Evolutionary conservation across 2,888 invertebrate species (phyloP).

Genomic region (Drosophila kokeensis): DNA sequence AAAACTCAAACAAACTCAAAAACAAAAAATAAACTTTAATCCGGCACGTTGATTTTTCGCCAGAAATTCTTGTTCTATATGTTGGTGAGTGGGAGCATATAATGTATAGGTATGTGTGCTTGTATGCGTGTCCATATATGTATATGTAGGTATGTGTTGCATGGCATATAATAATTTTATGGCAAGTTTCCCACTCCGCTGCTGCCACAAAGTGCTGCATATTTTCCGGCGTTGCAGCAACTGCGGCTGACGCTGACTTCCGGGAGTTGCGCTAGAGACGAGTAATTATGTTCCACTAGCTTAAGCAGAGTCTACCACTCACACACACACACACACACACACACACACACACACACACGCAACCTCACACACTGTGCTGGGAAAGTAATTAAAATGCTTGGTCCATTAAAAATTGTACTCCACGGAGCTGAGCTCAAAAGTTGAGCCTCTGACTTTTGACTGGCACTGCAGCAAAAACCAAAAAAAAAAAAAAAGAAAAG

Average conservation of each 20-base stretch:
- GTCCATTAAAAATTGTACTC: slow-evolving; percentile 80
- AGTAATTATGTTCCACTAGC: slow-evolving; percentile 81
- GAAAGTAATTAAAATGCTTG: slow-evolving; percentile 81
- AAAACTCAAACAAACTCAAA: slow-evolving; percentile 76
- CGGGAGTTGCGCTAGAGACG: slow-evolving; percentile 77
- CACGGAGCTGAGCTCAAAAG: slow-evolving; percentile 78
- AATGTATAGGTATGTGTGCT: slow-evolving; percentile 20
- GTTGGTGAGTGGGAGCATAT: slow-evolving; percentile 6
- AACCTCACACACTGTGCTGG: slow-evolving; percentile 23
- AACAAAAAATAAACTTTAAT: slow-evolving; percentile 56
- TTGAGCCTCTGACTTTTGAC: slow-evolving; percentile 72
- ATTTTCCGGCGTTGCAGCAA: slow-evolving; percentile 73
- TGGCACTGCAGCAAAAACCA: slow-evolving; percentile 42
- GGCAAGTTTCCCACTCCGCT: slow-evolving; percentile 63
- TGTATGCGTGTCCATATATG: not conserved
- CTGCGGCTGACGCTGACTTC: slow-evolving; percentile 70
- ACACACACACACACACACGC: slow-evolving; percentile 4
- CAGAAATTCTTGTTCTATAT: slow-evolving; percentile 56
- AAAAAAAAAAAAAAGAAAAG: slow-evolving; percentile 20
- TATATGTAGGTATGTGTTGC: slow-evolving; percentile 40
- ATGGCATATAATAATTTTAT: slow-evolving; percentile 77
- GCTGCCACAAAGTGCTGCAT: slow-evolving; percentile 52
- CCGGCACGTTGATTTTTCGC: slow-evolving; percentile 65
- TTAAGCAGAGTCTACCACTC: slow-evolving; percentile 62
- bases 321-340: slow-evolving; percentile 9